Evolutionary conservation across 2,113 vertebrate species (phyloP).

Genomic region (Tachysurus vachellii): DNA sequence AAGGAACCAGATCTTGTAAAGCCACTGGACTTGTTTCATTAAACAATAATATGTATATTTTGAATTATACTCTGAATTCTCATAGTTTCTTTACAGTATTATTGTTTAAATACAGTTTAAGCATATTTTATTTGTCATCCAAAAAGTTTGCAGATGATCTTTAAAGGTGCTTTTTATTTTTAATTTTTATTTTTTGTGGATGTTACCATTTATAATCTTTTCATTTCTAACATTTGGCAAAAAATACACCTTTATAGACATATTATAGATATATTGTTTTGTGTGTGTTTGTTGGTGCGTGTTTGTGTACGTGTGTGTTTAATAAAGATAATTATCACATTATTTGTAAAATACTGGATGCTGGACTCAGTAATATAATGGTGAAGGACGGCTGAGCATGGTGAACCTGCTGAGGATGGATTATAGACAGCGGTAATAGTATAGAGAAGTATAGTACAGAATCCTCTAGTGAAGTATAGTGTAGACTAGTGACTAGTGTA

Average conservation of each 20-base stretch:
- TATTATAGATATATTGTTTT: not conserved
- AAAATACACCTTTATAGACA: not conserved
- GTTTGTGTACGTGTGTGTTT: not conserved
- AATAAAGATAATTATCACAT: not conserved
- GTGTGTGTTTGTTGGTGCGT: not conserved
- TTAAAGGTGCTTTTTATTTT: not conserved
- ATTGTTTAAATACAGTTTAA: not conserved
- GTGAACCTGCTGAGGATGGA: not conserved
- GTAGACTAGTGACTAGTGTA: no score
- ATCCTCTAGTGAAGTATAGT: no score
- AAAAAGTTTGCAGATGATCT: not conserved
- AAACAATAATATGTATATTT: not conserved
- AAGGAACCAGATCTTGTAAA: not conserved
- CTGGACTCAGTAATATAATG: not conserved
- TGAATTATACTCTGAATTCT: not conserved
- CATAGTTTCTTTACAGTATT: constrained; percentile 2
- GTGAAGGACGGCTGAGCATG: not conserved
- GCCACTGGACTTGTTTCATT: not conserved
- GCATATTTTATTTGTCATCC: not conserved
- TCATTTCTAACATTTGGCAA: not conserved
- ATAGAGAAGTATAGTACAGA: not conserved
- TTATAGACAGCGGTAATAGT: not conserved
- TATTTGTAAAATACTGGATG: not conserved
- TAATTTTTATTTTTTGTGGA: not conserved
- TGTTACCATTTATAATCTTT: no score